Evolutionary conservation across 1,140 invertebrate species (phyloP), one percentile per base, ranked within the genome.

Genomic region (Stratiolaelaps scimitus): DNA sequence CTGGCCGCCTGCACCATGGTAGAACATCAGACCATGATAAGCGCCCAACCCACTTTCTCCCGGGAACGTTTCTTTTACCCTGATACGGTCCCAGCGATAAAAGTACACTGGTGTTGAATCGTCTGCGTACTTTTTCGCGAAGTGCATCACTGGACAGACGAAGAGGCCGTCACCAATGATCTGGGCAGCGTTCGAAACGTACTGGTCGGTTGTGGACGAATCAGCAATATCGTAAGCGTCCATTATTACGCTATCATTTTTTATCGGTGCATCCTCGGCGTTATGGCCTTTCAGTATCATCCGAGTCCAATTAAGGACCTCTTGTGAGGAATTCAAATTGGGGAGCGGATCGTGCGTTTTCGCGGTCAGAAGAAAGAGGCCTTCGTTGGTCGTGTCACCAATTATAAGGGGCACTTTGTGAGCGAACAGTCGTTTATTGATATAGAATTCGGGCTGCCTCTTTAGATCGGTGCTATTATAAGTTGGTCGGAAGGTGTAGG

Each of bases 111-210:
- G 26, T 26, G 23, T 1, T 15, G 20, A 28, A 48, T 23, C 47
- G 7, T 19, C 5, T 15, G 47, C 20, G 15, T 48, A 48, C 19
- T 28, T 19, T 23, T 48, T 4, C 4, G 47, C 47, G 47, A 48
- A 48, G 28, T 48, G 20, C 47, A 60, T 20, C 10, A 60, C 23
- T 15, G 53, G 23, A 10, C 53, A 60, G 15, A 60, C 23, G 53
- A 60, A 60, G 2, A 60, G 10, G 17, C n/a, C 53, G 26, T 60
- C 23, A 26, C 53, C 53, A 15, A 60, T 60, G 17, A 60, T 20
- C 34, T 60, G 53, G 34, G 53, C 23, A 2, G 34, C 5, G 34
- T 40, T 10, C 4, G 34, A 4, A 10, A 6, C 34, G 10, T 40
- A 40, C 10, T n/a, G n/a, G n/a, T n/a, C n/a, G n/a, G n/a, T n/a